Percentiles rank a stretch among this genome's conserved stretches.
Evolutionary conservation across 2,888 invertebrate species (phyloP).

Genomic region (Hypena proboscidalis): DNA sequence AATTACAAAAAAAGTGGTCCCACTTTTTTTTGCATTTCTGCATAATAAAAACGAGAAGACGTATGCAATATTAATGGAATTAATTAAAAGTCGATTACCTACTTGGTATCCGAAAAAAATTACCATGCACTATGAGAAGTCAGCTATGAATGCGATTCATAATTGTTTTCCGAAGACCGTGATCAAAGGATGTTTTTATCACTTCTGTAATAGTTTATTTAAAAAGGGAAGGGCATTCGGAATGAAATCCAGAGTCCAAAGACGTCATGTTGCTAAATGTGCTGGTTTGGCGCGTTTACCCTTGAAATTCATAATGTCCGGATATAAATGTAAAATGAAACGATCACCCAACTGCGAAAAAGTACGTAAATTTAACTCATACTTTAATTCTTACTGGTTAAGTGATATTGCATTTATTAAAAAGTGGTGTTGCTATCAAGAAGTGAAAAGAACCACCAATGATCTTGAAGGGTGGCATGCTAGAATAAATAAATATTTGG

Average conservation of each 20-base stretch:
- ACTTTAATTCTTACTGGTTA: not conserved
- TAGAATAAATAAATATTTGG: not conserved
- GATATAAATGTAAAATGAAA: not conserved
- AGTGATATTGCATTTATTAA: not conserved
- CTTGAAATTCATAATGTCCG: too few relatives aligned
- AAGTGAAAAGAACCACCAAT: not conserved
- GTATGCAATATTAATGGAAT: conserved; percentile 4
- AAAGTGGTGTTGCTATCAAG: not conserved
- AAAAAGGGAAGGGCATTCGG: not conserved
- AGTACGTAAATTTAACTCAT: not conserved
- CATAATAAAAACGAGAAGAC: conserved; percentile 11
- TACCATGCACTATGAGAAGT: conserved; percentile 7
- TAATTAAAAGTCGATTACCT: conserved; percentile 4
- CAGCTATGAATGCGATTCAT: conserved; percentile 9
- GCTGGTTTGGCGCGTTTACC: not conserved
- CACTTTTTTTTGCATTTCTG: conserved; percentile 13
- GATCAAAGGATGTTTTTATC: not conserved
- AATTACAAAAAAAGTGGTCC: conserved; percentile 8
- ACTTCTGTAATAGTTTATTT: not conserved
- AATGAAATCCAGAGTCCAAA: not conserved
- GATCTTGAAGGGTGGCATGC: not conserved
- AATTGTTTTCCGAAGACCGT: conserved; percentile 1
- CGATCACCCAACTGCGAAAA: not conserved
- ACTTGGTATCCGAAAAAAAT: conserved; percentile 8
- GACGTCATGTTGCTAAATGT: not conserved